Percentiles rank a stretch among this genome's conserved stretches.
phyloP scores from a whole-genome alignment of 2,797 vertebrate genomes.

The Steatocranus sp. region DNA sequence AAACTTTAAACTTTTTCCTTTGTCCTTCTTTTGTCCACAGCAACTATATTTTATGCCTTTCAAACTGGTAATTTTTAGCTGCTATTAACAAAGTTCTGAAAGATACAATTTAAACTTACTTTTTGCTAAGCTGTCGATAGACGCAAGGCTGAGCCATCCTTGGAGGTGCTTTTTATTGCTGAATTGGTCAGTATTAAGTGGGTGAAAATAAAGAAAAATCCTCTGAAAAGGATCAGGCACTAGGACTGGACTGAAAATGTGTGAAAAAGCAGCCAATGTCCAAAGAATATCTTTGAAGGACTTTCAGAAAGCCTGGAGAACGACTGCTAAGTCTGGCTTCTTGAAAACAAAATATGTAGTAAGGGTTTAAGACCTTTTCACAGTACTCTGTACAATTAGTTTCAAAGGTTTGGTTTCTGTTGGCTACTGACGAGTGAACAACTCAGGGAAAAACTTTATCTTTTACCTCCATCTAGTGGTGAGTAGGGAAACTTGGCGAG shows the following conservation, averaged over 20 bases:
- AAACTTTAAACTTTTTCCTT: not conserved
- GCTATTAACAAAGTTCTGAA: not conserved
- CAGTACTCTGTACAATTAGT: not conserved
- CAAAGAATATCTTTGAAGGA: not conserved
- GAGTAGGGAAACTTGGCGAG: not conserved
- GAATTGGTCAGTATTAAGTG: not conserved
- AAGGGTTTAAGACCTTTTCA: not conserved
- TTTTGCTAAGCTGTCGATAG: not conserved
- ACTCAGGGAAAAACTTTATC: not conserved
- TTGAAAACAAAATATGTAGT: not conserved
- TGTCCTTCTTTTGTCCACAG: not conserved
- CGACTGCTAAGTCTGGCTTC: not conserved
- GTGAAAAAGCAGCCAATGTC: not conserved
- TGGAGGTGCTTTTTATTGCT: not conserved
- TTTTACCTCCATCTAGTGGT: slow-evolving; percentile 40
- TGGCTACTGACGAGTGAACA: fast-evolving
- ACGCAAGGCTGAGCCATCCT: not conserved
- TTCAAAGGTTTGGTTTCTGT: not conserved
- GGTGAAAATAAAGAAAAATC: not conserved
- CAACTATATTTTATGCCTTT: not conserved
- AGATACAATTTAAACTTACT: not conserved
- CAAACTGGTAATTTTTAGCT: not conserved
- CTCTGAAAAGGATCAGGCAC: not conserved
- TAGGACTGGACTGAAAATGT: not conserved
- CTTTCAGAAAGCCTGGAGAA: not conserved